Evolutionary conservation across 2,888 invertebrate species (phyloP), one percentile per base, ranked within the genome.

Genomic region (Hipparchia semele): DNA sequence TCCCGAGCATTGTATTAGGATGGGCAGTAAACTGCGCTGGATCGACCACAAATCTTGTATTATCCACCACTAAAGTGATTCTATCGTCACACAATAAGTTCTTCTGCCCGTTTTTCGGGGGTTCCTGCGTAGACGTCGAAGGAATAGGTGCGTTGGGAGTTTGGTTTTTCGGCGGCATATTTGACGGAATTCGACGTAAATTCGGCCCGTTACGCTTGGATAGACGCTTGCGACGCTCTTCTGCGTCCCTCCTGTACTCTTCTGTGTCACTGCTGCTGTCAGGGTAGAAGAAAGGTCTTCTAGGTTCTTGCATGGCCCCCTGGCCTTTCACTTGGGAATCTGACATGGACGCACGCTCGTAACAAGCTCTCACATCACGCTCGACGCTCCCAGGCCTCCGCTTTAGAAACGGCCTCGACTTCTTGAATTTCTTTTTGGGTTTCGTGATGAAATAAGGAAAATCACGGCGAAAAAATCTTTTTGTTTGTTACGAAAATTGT

Each of bases 1-100:
- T 96, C n/a, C 99, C 99, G 53, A 99, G 94, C 99, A 99, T 99
- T 0, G 99, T 99, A 86, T 99, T 99, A 0, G 99, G 99, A 90
- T 99, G 98, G 2, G 98, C 97, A 9, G 98, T 97, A 84, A 99
- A 98, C 76, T 99, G 95, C 2, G 98, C 96, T 6, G 98, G 98
- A 89, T 99, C 99, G 39, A 99, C 96, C 64, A 99, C 97, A 75
- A 92, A 92, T 78, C 98, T 95, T 0, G 99, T 99, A 83, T 98
- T 98, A 85, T 99, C 99, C 12, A 99, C 99, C n/a, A 99, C 96
- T 68, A 99, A 94, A 2, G 98, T 98, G 71, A 99, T 97, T 73
- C 97, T 94, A 80, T 98, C 98, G 71, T 97, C 97, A 71, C 94
- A 95, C 39, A 90, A 82, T 74, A 85, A 87, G 70, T 85, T 87